Evolutionary conservation across 2,797 vertebrate genomes (phyloP), one percentile per base, ranked within the genome.

Genomic region (Malacoraja senta): DNA sequence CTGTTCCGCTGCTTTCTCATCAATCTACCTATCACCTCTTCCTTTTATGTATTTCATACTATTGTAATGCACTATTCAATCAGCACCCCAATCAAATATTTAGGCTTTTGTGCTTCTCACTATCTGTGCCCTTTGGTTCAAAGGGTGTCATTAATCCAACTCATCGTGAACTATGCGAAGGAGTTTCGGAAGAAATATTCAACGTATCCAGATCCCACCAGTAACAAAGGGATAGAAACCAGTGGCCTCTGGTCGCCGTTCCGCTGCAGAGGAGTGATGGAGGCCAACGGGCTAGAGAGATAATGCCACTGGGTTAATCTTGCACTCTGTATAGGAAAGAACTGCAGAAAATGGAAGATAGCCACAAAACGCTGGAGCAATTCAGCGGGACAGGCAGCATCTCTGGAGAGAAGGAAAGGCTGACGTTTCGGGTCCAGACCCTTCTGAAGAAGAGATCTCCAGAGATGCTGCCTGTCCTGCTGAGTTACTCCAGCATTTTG

Each of bases 61-160:
- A 79, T 93, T 91, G 93, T 79, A 61, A 61, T 77, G 93, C 72
- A 19, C 84, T 91, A 79, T 93, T 91, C 93, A 91, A 38, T 88
- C 86, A 76, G 58, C 71, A 26, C 10, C 10, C 53, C 74, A 76
- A 77, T 93, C 93, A 91, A 15, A 93, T 92, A 72, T 91, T 88
- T 13, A 63, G 0, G 8, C 80, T 35, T 17, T 94, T 95, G 94
- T 94, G 93, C 94, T 93, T 79, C 94, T 78, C 93, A 94, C 95
- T 94, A 19, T 94, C n/a, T 94, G 94, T 93, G 95, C 94, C 95
- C 96, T 96, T 95, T 95, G 94, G 95, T 95, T 96, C 94, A 96
- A 96, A 96, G 95, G 94, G 95, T 95, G 95, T 96, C 94, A 96
- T 97, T 97, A 96, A 97, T 97, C 96, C 95, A 94, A 95, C 95